A percentile compares a stretch with the other conserved stretches of the same genome.
phyloP scores from a whole-genome alignment of 2,113 vertebrate genomes.

The Tragelaphus scriptus region DNA sequence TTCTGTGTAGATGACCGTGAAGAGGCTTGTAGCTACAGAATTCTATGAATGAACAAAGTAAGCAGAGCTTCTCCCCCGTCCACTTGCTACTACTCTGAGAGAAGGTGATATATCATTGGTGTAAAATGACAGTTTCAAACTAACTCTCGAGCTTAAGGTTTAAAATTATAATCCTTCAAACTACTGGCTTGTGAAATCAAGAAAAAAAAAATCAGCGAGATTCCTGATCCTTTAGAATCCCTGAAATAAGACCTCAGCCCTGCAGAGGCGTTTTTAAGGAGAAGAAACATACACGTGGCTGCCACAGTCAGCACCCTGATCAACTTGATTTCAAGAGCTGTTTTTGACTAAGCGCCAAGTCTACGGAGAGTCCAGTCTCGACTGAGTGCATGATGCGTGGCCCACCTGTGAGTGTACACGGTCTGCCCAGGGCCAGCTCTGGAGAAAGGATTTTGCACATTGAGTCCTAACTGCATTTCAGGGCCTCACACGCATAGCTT shows the following conservation, averaged over 20 bases:
- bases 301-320: no score
- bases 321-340: background rate
- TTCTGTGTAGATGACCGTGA: fast-evolving
- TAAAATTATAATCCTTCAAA: background rate
- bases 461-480: no score
- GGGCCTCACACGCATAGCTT: background rate
- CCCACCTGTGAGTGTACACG: fast-evolving
- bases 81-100: background rate
- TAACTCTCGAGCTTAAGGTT: background rate
- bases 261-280: background rate
- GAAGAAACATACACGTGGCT: background rate
- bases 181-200: background rate
- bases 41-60: background rate
- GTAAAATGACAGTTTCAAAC: background rate
- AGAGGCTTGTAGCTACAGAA: background rate
- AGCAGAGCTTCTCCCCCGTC: fast-evolving
- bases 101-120: background rate
- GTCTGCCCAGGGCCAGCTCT: fast-evolving
- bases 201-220: background rate
- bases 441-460: fast-evolving
- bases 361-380: background rate
- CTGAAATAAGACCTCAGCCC: background rate
- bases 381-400: fast-evolving
- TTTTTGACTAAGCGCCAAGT: background rate
- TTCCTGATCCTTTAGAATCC: background rate